Evolutionary conservation across 2,797 vertebrate genomes (phyloP).

Genomic region (Echiichthys vipera): DNA sequence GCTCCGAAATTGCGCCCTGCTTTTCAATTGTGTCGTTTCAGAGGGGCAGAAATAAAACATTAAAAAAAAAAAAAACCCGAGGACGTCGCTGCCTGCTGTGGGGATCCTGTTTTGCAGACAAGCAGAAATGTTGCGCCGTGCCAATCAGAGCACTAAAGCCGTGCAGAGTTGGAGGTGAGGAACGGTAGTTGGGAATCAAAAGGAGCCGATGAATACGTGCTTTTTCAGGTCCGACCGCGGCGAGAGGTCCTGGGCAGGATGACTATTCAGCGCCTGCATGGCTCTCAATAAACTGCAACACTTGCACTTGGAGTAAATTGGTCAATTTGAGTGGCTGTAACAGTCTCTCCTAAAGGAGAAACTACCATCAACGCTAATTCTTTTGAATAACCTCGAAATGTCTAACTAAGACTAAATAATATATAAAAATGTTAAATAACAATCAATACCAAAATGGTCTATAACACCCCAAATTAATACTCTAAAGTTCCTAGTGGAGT

Average conservation of each 20-base stretch:
- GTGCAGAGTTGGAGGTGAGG: constrained; percentile 30
- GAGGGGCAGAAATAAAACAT: background rate
- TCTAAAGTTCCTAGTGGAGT: background rate
- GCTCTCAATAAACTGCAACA: constrained; percentile 24
- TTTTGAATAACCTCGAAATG: background rate
- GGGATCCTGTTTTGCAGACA: constrained; percentile 42
- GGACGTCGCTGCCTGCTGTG: constrained; percentile 16
- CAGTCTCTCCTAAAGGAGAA: constrained; percentile 12
- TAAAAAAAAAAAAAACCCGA: background rate
- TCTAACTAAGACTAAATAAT: background rate
- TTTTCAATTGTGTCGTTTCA: constrained; percentile 32
- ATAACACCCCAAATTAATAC: background rate
- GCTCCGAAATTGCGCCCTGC: constrained; percentile 42
- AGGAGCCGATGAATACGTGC: constrained; percentile 41
- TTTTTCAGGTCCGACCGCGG: constrained; percentile 34
- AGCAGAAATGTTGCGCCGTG: constrained; percentile 42
- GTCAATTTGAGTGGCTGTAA: constrained; percentile 36
- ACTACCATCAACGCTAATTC: background rate
- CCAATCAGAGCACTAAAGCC: constrained; percentile 49
- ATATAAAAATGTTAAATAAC: background rate
- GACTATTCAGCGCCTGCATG: constrained; percentile 23
- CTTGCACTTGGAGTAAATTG: constrained; percentile 37
- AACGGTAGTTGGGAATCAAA: constrained; percentile 38
- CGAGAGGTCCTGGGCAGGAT: constrained; percentile 23
- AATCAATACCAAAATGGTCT: background rate